Percentiles rank a stretch among this genome's conserved stretches.
Evolutionary conservation across 2,797 vertebrate species (phyloP).

Genomic region (Euthynnus affinis): DNA sequence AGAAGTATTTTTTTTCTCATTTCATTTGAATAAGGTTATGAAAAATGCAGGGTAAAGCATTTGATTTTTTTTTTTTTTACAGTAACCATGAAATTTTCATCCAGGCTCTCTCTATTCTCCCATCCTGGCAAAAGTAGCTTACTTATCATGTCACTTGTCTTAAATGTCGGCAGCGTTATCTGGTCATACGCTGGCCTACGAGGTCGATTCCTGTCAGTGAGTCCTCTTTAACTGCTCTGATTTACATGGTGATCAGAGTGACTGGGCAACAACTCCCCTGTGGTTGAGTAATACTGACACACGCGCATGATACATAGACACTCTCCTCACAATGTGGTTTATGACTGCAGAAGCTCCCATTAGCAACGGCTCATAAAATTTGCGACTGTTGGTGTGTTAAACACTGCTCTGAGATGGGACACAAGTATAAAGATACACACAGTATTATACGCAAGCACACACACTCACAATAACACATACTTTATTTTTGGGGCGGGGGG

Average conservation of each 20-base stretch:
- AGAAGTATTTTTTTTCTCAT: not conserved
- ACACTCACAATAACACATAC: not conserved
- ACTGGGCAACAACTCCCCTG: slow-evolving; percentile 60
- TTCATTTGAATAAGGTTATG: not conserved
- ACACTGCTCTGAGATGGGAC: slow-evolving; percentile 64
- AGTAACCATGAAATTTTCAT: not conserved
- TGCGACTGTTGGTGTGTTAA: slow-evolving; percentile 76
- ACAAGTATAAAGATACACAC: slow-evolving; percentile 22
- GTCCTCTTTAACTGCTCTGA: slow-evolving; percentile 72
- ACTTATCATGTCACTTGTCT: slow-evolving; percentile 37
- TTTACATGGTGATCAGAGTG: slow-evolving; percentile 76
- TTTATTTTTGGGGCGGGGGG: not conserved
- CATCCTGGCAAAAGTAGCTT: not conserved
- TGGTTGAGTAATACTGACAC: slow-evolving; percentile 38
- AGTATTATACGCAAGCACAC: not conserved
- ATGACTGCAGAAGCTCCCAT: slow-evolving; percentile 80
- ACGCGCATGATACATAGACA: slow-evolving; percentile 53
- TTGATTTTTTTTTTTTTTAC: not conserved
- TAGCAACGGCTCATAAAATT: slow-evolving; percentile 86
- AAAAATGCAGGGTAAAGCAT: not conserved
- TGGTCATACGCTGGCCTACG: slow-evolving; percentile 35
- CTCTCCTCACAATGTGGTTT: slow-evolving; percentile 67
- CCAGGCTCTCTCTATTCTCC: not conserved
- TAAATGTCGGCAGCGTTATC: slow-evolving; percentile 64
- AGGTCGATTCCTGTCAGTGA: slow-evolving; percentile 74